phyloP scores from a whole-genome alignment of 1,140 invertebrate species.

The Galendromus occidentalis region DNA sequence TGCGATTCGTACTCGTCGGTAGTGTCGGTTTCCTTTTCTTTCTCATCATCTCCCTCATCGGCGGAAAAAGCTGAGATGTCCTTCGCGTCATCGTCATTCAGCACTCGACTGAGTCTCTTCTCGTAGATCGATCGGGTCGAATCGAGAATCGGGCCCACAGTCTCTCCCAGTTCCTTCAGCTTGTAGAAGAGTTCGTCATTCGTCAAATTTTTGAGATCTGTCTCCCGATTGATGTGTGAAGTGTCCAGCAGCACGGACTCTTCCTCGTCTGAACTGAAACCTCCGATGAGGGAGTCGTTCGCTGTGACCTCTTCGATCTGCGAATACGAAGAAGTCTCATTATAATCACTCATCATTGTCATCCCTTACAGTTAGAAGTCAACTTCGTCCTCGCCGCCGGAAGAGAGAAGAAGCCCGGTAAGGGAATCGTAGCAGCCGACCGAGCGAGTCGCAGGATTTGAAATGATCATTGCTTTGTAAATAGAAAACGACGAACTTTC shows the following conservation, averaged over 20 bases:
- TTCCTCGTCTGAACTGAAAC: conserved; percentile 9
- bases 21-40: neutral
- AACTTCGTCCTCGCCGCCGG: too few species aligned
- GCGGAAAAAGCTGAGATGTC: conserved; percentile 1
- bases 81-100: neutral
- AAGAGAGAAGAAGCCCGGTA: too few species aligned
- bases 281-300: conserved; percentile 1
- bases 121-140: conserved; percentile 1
- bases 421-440: too few species aligned
- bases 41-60: neutral
- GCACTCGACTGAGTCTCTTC: neutral
- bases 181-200: conserved; percentile 5
- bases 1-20: neutral
- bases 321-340: too few species aligned
- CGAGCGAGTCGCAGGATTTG: too few species aligned
- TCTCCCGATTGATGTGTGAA: neutral
- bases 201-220: neutral
- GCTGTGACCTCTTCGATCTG: neutral
- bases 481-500: neutral
- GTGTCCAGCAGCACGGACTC: neutral
- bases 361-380: too few species aligned
- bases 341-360: too few species aligned
- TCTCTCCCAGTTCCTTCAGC: neutral
- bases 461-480: too few species aligned
- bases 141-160: neutral